Evolutionary conservation across 2,113 vertebrate genomes (phyloP).

Genomic region (Spea bombifrons): DNA sequence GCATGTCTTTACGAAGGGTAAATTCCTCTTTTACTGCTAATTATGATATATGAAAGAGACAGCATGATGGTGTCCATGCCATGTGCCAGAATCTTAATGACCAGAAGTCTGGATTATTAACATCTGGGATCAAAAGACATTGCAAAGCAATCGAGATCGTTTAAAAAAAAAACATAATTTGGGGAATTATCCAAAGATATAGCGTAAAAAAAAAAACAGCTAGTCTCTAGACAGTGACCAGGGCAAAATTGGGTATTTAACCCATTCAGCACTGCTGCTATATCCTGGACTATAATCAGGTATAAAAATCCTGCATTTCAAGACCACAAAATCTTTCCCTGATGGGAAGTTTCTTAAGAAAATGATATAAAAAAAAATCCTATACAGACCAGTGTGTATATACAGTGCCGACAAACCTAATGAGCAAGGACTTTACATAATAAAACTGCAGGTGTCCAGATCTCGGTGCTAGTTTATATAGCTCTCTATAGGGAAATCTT

Average conservation of each 20-base stretch:
- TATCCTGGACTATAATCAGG: too few relatives aligned
- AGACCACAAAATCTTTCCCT: too few relatives aligned
- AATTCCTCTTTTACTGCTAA: conserved; percentile 30
- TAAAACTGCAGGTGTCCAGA: too few relatives aligned
- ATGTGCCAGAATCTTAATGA: conserved; percentile 18
- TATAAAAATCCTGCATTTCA: too few relatives aligned
- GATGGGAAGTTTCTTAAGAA: too few relatives aligned
- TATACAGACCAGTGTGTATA: too few relatives aligned
- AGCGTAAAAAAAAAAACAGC: conserved; percentile 9
- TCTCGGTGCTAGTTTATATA: too few relatives aligned
- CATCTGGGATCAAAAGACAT: conserved; percentile 39
- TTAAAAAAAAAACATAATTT: background rate
- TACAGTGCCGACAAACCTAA: too few relatives aligned
- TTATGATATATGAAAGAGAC: conserved; percentile 41
- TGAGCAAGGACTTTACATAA: too few relatives aligned
- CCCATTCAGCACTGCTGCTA: background rate
- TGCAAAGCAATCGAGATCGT: conserved; percentile 8
- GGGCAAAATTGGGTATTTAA: conserved; percentile 24
- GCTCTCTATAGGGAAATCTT: too few relatives aligned
- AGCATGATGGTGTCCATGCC: background rate
- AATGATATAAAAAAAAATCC: too few relatives aligned
- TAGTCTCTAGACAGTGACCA: background rate
- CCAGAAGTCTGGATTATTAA: conserved; percentile 35
- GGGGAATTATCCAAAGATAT: background rate
- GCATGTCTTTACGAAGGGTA: conserved; percentile 21